phyloP scores from a whole-genome alignment of 2,797 vertebrate genomes.

The Merluccius polli region DNA sequence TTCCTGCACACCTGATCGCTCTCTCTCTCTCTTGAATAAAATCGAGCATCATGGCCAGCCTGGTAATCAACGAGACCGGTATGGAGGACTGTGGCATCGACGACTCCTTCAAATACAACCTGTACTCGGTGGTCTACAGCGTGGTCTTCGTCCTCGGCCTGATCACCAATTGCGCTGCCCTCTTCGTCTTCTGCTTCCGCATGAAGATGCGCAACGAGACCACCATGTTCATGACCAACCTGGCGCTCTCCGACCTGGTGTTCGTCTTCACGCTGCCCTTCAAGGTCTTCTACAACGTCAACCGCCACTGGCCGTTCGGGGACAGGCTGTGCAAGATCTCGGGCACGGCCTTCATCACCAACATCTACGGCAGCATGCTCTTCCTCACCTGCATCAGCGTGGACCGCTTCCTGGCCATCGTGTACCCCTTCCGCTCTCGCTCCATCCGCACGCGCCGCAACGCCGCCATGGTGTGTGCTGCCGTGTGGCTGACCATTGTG shows the following conservation, averaged over 20 bases:
- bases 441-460: conserved; percentile 88
- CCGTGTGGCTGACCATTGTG: conserved; percentile 92
- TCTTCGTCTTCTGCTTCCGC: conserved; percentile 94
- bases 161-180: conserved; percentile 92
- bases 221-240: conserved; percentile 96
- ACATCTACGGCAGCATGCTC: conserved; percentile 97
- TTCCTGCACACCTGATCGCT: conserved; percentile 16
- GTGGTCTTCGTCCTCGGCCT: conserved; percentile 92
- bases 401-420: conserved; percentile 94
- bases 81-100: conserved; percentile 89
- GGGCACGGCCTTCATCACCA: conserved; percentile 93
- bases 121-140: conserved; percentile 93
- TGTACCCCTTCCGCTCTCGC: conserved; percentile 91
- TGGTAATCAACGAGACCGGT: conserved; percentile 81
- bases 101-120: conserved; percentile 96
- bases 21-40: neutral
- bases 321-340: conserved; percentile 93
- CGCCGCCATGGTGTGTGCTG: conserved; percentile 85
- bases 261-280: conserved; percentile 96
- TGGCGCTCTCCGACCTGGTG: conserved; percentile 90
- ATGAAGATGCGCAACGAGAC: conserved; percentile 94
- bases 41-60: conserved; percentile 66
- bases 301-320: conserved; percentile 94
- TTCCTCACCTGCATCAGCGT: conserved; percentile 98
- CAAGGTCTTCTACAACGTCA: conserved; percentile 97